Evolutionary conservation across 2,797 vertebrate species (phyloP), one percentile per base, ranked within the genome.

Genomic region (Sardinella longiceps): DNA sequence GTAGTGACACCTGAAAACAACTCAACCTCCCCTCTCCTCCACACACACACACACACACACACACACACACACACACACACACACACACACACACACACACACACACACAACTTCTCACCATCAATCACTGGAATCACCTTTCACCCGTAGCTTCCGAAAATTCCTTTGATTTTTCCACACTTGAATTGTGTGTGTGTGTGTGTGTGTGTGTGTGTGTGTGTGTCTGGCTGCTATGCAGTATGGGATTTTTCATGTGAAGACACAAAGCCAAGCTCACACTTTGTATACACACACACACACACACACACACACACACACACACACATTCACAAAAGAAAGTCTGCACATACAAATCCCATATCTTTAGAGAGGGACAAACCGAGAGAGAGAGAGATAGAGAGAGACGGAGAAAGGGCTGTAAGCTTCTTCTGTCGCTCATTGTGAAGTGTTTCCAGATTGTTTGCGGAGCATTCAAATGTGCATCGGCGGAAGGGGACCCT

Each of bases 161-260:
- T 43, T 77, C 70, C 37, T 77, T 77, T 77, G 70, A 77, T 77
- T 77, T 77, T 77, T 77, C 70, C 37, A 77, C 70, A 77, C 70
- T 77, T 77, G 5, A 77, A 20, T 2, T 70, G 14, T 15, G 63
- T 33, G 30, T 4, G 33, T 23, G 70, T 37, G 11, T 70, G 63
- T 33, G 28, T 37, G 63, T 70, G 63, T 6, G 12, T 9, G 14
- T 18, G 30, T 37, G 63, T 63, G 60, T 63, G 60, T 33, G 60
- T 20, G 66, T 39, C 66, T 43, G 66, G 39, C 63, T 66, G 46
- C 20, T 51, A 63, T 37, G 11, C 28, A 33, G 1, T 70, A 30
- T 33, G 63, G 9, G 0, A 30, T 12, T 70, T 10, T 70, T 30
- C 28, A 70, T 14, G 18, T 30, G 25, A 9, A 28, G n/a, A 25